Conservation (phyloP, 1,140 invertebrate genomes). For the Drosophila kurseongensis region DNA sequence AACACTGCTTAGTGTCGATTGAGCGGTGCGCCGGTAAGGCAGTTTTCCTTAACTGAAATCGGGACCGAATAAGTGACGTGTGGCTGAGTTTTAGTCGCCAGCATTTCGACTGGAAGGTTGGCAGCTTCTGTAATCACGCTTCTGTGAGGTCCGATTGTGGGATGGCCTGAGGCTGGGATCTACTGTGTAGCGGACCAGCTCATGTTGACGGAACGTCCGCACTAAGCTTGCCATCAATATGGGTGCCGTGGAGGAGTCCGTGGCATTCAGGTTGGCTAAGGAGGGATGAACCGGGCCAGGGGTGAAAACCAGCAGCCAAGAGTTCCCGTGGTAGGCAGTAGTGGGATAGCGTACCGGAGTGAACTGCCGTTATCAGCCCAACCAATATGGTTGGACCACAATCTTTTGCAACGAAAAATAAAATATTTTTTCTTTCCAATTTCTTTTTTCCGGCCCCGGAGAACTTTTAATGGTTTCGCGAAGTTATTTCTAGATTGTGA, state of each 20-base stretch:
- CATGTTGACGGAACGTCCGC: slow-evolving; percentile 94
- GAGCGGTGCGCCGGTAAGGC: slow-evolving; percentile 3
- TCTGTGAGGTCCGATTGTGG: slow-evolving; percentile 94
- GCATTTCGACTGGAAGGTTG: slow-evolving; percentile 91
- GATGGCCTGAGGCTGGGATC: slow-evolving; percentile 94
- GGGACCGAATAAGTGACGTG: background rate
- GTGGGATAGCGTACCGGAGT: slow-evolving; percentile 99
- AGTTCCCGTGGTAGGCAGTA: slow-evolving; percentile 98
- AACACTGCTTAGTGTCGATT: background rate
- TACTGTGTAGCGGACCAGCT: slow-evolving; percentile 87
- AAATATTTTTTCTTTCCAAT: background rate
- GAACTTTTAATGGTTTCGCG: too few species aligned
- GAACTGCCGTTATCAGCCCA: slow-evolving; percentile 92
- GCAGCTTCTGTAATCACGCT: slow-evolving; percentile 97
- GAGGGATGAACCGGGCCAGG: slow-evolving; percentile 98
- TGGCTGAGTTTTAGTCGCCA: background rate
- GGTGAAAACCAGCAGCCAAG: slow-evolving; percentile 98
- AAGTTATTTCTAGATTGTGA: too few species aligned
- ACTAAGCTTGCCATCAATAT: slow-evolving; percentile 97
- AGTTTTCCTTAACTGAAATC: slow-evolving; percentile 2
- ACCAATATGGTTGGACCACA: slow-evolving; percentile 93
- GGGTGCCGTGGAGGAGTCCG: slow-evolving; percentile 92
- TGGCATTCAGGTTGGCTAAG: slow-evolving; percentile 94
- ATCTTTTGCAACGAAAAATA: slow-evolving; percentile 86
- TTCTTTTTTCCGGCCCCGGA: too few species aligned